These are phyloP conservation scores for Oncorhynchus tshawytscha DNA, from an alignment of 2,113 vertebrate genomes.

Conservation along the genomic window DNA sequence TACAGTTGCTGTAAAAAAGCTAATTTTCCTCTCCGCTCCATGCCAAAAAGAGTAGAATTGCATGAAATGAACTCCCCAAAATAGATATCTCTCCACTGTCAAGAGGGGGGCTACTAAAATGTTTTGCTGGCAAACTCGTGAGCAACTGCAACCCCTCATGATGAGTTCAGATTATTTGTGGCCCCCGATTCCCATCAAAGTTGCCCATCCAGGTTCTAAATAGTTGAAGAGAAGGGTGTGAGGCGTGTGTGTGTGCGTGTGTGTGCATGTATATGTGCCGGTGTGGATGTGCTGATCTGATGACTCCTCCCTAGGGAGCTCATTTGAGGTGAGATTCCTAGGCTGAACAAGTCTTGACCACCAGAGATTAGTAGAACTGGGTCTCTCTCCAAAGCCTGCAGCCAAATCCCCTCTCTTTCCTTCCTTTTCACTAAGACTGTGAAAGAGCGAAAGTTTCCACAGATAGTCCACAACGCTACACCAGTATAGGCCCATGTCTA, in stretches of 20 bases:
- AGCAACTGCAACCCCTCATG: too few species aligned
- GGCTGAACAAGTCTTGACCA: slow-evolving; percentile 48
- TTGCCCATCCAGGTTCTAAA: too few species aligned
- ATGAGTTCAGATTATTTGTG: too few species aligned
- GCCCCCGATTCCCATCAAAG: too few species aligned
- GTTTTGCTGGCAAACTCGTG: too few species aligned
- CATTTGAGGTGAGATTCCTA: slow-evolving; percentile 62
- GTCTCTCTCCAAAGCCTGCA: slow-evolving; percentile 17
- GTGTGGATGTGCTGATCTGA: slow-evolving; percentile 24
- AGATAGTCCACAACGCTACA: neutral
- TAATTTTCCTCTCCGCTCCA: too few species aligned
- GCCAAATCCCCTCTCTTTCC: neutral
- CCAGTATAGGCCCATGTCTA: too few species aligned
- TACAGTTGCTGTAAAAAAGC: too few species aligned
- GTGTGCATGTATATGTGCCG: slow-evolving; percentile 35
- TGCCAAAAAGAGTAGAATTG: too few species aligned
- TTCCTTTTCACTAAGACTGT: slow-evolving; percentile 10
- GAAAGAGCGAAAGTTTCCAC: neutral
- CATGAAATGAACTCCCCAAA: too few species aligned
- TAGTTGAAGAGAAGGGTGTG: slow-evolving; percentile 39
- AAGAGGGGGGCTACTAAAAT: too few species aligned
- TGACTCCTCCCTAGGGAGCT: slow-evolving; percentile 59
- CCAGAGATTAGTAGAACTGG: slow-evolving; percentile 39
- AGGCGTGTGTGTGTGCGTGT: slow-evolving; percentile 38
- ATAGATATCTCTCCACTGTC: too few species aligned